Conservation (phyloP, 1,140 invertebrate species). For the Drosophila arizonae region DNA sequence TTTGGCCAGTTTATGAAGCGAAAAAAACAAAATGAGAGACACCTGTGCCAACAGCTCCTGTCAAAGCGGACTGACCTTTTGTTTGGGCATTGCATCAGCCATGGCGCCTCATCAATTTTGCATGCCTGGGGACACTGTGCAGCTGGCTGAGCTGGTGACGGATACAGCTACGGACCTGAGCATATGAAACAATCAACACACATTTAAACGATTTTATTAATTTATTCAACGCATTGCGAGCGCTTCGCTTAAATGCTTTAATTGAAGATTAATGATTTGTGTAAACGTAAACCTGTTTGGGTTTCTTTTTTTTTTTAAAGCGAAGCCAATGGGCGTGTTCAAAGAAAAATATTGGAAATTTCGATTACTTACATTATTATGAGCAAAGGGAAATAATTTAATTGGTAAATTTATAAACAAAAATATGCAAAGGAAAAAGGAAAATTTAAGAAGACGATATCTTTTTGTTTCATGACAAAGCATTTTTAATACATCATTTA, state of each 20-base stretch:
- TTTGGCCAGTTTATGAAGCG: conserved; percentile 28
- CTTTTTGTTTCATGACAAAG: no score
- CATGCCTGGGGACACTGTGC: conserved; percentile 32
- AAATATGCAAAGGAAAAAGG: no score
- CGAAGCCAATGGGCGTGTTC: background rate
- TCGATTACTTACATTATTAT: no score
- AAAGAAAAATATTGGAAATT: no score
- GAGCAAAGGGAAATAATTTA: no score
- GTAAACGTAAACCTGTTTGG: background rate
- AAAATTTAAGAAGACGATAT: no score
- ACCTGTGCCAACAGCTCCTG: conserved; percentile 20
- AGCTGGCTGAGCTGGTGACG: conserved; percentile 6
- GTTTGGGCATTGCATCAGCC: conserved; percentile 41
- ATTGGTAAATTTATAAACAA: no score
- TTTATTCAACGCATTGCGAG: conserved; percentile 55
- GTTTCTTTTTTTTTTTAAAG: conserved; percentile 1
- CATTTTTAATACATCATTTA: no score
- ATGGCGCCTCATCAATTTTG: conserved; percentile 59
- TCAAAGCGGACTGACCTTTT: conserved; percentile 58
- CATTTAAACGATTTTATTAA: conserved; percentile 74
- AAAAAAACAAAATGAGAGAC: background rate
- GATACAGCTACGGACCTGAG: conserved; percentile 36
- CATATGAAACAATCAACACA: conserved; percentile 66
- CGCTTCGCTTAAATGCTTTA: conserved; percentile 50
- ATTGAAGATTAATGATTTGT: conserved; percentile 32